Conservation (phyloP, 2,797 vertebrate genomes). For the Argyrosomus regius region DNA sequence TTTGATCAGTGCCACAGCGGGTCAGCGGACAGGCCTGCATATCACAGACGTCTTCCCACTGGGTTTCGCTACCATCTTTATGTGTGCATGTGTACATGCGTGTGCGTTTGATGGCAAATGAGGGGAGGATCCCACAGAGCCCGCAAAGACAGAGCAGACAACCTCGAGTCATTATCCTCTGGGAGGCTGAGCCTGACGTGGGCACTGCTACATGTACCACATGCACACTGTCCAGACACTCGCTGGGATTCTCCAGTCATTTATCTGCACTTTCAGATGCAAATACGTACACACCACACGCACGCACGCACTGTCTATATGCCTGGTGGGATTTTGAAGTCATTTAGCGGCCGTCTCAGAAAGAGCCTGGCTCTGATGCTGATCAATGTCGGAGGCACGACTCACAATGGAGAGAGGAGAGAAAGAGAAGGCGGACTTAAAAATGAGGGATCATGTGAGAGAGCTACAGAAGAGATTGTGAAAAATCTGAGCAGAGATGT, state of each 20-base stretch:
- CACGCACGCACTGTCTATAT: not conserved
- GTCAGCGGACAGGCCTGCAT: slow-evolving; percentile 61
- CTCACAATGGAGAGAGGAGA: slow-evolving; percentile 24
- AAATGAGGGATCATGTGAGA: slow-evolving; percentile 6
- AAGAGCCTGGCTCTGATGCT: slow-evolving; percentile 36
- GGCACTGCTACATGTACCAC: slow-evolving; percentile 30
- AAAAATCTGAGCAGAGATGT: slow-evolving; percentile 16
- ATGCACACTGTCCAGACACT: slow-evolving; percentile 46
- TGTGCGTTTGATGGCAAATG: slow-evolving; percentile 67
- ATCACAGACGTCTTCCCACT: slow-evolving; percentile 53
- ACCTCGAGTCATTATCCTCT: slow-evolving; percentile 73
- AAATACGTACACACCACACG: slow-evolving; percentile 29
- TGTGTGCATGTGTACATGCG: slow-evolving; percentile 15
- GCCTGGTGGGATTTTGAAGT: slow-evolving; percentile 52
- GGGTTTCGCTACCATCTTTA: slow-evolving; percentile 37
- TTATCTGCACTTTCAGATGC: slow-evolving; percentile 52
- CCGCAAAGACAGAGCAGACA: slow-evolving; percentile 51
- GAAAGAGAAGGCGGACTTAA: slow-evolving; percentile 16
- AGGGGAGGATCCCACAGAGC: slow-evolving; percentile 63
- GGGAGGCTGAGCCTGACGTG: slow-evolving; percentile 55
- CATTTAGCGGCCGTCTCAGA: slow-evolving; percentile 58
- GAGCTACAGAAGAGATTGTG: not conserved
- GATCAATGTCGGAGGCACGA: slow-evolving; percentile 45
- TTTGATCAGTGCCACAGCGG: slow-evolving; percentile 78
- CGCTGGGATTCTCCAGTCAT: slow-evolving; percentile 59